Base-by-base conservation (phyloP, 2,888 invertebrate genomes). In the Napeogenes sylphis region DNA sequence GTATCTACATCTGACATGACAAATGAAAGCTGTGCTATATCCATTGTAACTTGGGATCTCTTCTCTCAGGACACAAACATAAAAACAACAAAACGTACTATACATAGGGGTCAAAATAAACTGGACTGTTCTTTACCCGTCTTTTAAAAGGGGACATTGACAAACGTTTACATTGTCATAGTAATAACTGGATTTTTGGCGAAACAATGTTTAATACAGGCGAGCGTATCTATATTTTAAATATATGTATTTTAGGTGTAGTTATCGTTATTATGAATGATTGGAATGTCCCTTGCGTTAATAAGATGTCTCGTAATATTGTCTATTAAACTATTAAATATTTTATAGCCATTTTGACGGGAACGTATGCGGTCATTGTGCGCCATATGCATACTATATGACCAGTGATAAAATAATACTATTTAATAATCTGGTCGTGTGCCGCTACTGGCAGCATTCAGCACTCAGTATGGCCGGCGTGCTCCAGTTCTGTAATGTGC, bases 401-500 rank as follows among this genome's bases (percentile, higher is more conserved):
- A 81, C 76, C 77, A 76, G 80, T 82, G 79, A 84, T 85, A 87
- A 87, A 88, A 87, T 80, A 85, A 87, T 85, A 73, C 85, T 88
- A 81, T 81, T 90, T 90, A 88, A 85, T 87, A 89, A 83, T 78
- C 90, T 69, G 73, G 71, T 75, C 90, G 85, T 84, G 89, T 82
- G 76, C 75, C 77, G 83, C 85, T 83, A 85, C 86, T 73, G 82
- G 75, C 79, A 78, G 82, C 79, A 81, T 83, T 90, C 79, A 78
- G 82, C 79, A 81, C 83, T 90, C 85, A 80, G 82, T 87, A 90
- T 90, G 90, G 87, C 88, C 85, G 87, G 85, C 82, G 77, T 81
- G 87, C 86, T 86, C 90, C 87, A 90, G 87, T 88, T 89, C 80
- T 87, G 87, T 89, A 90, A 88, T 89, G 88, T 88, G 88, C 89